A percentile compares a stretch with the other conserved stretches of the same genome.
phyloP scores from a whole-genome alignment of 2,888 invertebrate species.

The Tetranychus truncatus region DNA sequence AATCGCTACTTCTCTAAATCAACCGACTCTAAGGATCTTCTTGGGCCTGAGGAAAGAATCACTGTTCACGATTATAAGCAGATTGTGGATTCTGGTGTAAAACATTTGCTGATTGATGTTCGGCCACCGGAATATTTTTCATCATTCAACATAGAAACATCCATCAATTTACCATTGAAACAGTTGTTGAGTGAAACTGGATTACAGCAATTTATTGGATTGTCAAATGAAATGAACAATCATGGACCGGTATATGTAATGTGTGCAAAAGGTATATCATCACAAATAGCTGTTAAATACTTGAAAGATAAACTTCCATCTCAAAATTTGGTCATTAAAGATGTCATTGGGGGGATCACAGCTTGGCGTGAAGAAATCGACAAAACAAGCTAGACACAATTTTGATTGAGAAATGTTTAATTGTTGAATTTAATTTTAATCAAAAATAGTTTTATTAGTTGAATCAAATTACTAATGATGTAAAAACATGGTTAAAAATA shows the following conservation, averaged over 20 bases:
- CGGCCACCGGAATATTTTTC: constrained; percentile 58
- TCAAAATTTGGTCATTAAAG: constrained; percentile 37
- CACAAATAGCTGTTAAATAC: constrained; percentile 59
- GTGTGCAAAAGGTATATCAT: constrained; percentile 94
- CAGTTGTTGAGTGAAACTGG: constrained; percentile 37
- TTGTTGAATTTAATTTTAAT: no score
- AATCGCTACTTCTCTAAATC: not conserved
- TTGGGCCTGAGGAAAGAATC: constrained; percentile 28
- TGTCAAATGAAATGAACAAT: constrained; percentile 14
- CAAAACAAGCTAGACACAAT: no score
- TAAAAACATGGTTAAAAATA: no score
- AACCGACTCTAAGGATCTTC: constrained; percentile 19
- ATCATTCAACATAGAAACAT: constrained; percentile 60
- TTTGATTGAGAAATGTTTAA: no score
- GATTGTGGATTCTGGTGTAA: constrained; percentile 20
- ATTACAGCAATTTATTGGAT: constrained; percentile 31
- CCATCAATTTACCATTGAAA: constrained; percentile 53
- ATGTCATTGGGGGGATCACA: constrained; percentile 67
- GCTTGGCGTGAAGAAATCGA: constrained; percentile 48
- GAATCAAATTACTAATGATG: no score
- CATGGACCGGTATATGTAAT: constrained; percentile 42
- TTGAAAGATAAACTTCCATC: constrained; percentile 34
- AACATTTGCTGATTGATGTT: constrained; percentile 56
- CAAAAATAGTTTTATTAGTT: no score
- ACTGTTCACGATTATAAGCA: constrained; percentile 25